Conservation (phyloP, 2,113 vertebrate genomes). For the Lophura nycthemera region DNA sequence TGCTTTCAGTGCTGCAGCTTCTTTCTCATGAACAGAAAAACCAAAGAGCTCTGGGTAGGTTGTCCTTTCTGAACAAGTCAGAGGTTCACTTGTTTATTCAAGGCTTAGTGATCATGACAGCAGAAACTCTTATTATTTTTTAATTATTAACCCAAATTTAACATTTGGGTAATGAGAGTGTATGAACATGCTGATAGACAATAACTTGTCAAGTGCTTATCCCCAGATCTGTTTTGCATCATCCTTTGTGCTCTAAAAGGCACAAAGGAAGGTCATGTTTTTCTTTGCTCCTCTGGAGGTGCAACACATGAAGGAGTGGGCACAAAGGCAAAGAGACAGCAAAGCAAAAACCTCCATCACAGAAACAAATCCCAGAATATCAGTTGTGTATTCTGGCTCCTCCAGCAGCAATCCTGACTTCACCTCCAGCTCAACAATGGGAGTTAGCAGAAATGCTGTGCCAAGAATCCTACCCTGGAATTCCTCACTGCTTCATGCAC, state of each 20-base stretch:
- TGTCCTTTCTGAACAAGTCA: neutral
- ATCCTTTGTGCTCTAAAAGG: neutral
- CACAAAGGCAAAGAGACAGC: neutral
- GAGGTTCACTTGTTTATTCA: neutral
- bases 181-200: neutral
- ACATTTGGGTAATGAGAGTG: neutral
- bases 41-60: neutral
- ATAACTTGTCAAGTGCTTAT: neutral
- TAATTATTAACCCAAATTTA: neutral
- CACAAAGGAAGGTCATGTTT: neutral
- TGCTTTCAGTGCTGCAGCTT: neutral
- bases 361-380: neutral
- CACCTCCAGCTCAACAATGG: neutral
- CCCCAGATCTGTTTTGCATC: rapidly evolving
- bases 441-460: neutral
- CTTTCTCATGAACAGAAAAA: neutral
- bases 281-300: neutral
- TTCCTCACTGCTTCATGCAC: neutral
- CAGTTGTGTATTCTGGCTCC: neutral
- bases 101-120: rapidly evolving
- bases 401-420: neutral
- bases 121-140: neutral
- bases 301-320: neutral
- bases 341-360: neutral
- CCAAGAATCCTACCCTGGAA: neutral